Percentiles rank a stretch among this genome's conserved stretches.
These are phyloP conservation scores for Arizona elegans DNA, from an alignment of 2,113 vertebrate species.

Conservation along the genomic window DNA sequence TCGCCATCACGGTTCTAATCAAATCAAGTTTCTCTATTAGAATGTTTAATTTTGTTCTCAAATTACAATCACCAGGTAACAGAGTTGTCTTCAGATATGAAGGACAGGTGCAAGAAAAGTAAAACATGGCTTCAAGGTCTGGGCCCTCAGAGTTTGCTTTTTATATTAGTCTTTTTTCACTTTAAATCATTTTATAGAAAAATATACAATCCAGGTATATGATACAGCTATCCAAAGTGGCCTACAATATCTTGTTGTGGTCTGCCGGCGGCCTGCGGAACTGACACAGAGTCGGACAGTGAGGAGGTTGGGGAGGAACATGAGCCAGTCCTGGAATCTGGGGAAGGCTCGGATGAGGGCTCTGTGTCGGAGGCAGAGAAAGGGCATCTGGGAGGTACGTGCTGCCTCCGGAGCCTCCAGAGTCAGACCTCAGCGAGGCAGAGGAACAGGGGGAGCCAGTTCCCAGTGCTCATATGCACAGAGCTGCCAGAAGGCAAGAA, in stretches of 20 bases:
- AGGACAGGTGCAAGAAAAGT: background rate
- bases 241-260: background rate
- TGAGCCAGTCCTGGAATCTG: too few species aligned
- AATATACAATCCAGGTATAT: background rate
- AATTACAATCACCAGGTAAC: background rate
- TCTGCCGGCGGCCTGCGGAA: too few species aligned
- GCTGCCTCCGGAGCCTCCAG: too few species aligned
- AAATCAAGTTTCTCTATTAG: background rate
- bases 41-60: background rate
- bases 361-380: too few species aligned
- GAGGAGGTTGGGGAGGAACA: too few species aligned
- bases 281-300: too few species aligned
- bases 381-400: too few species aligned
- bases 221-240: background rate
- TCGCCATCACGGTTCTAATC: background rate
- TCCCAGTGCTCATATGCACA: too few species aligned
- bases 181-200: background rate
- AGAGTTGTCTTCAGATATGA: background rate
- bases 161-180: background rate
- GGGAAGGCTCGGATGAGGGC: too few species aligned
- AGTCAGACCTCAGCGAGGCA: too few species aligned
- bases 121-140: background rate
- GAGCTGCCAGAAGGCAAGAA: too few species aligned
- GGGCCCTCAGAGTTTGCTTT: background rate
- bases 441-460: too few species aligned